Evolutionary conservation across 1,140 invertebrate species (phyloP).

Genomic region (Heliconius eleuchia): DNA sequence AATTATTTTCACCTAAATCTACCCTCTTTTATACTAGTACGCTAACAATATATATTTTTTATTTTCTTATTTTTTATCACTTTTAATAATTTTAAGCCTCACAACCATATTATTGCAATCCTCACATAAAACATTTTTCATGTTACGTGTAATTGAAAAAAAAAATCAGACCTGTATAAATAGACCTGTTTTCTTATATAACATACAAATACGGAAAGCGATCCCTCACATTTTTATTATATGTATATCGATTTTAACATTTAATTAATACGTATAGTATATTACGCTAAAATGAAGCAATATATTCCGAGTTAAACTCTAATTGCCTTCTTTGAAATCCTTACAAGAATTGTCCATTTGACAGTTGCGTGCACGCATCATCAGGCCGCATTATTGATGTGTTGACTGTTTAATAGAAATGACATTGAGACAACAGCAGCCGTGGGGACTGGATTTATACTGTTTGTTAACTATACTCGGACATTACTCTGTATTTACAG

Average conservation of each 20-base stretch:
- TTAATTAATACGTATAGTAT: neutral
- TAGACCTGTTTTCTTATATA: too few relatives aligned
- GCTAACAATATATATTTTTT: too few relatives aligned
- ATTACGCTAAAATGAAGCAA: neutral
- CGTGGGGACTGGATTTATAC: neutral
- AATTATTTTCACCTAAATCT: too few relatives aligned
- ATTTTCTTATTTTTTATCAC: too few relatives aligned
- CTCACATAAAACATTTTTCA: too few relatives aligned
- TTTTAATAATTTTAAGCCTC: too few relatives aligned
- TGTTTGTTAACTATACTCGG: neutral
- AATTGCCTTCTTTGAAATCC: neutral
- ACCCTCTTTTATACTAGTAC: too few relatives aligned
- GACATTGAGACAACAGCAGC: conserved; percentile 19
- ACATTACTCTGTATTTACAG: too few relatives aligned
- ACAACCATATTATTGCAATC: too few relatives aligned
- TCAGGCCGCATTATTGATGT: neutral
- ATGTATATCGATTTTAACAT: neutral
- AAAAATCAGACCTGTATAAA: too few relatives aligned
- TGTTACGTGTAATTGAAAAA: too few relatives aligned
- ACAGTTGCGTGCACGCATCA: conserved; percentile 9
- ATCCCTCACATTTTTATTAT: neutral
- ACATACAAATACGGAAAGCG: too few relatives aligned
- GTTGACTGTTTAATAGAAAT: conserved; percentile 17
- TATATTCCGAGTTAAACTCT: neutral
- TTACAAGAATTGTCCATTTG: neutral